Conservation (phyloP, 2,888 invertebrate genomes). For the Campaea margaritaria region DNA sequence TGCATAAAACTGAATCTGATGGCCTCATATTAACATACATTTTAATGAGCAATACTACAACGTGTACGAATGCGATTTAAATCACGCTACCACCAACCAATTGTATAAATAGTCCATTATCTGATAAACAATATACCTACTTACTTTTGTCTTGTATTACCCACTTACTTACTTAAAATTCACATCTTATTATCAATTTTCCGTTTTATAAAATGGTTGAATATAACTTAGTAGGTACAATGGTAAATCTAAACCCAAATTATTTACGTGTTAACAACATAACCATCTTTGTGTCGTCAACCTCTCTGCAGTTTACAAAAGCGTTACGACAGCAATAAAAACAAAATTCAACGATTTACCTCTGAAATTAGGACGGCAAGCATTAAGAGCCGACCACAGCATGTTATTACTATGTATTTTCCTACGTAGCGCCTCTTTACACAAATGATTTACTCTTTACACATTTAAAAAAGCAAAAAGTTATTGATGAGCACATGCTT, state of each 20-base stretch:
- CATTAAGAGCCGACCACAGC: slow-evolving; percentile 17
- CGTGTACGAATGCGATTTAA: too few relatives aligned
- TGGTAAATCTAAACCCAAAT: slow-evolving; percentile 11
- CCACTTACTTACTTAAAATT: too few relatives aligned
- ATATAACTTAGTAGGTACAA: too few relatives aligned
- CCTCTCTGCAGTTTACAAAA: slow-evolving; percentile 10
- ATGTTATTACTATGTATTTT: slow-evolving; percentile 27
- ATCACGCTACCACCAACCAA: too few relatives aligned
- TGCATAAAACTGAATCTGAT: background rate
- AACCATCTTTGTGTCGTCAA: slow-evolving; percentile 28
- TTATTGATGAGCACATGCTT: slow-evolving; percentile 51
- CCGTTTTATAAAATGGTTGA: too few relatives aligned
- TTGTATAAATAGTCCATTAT: too few relatives aligned
- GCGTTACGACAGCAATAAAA: slow-evolving; percentile 26
- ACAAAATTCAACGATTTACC: slow-evolving; percentile 22
- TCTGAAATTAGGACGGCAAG: slow-evolving; percentile 30
- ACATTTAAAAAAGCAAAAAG: slow-evolving; percentile 34
- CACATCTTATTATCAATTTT: too few relatives aligned
- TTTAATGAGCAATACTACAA: background rate
- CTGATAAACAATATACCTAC: too few relatives aligned
- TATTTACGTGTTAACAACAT: slow-evolving; percentile 21
- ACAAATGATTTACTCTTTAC: slow-evolving; percentile 32
- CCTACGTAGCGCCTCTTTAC: slow-evolving; percentile 17
- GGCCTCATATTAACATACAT: background rate
- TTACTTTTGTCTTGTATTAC: too few relatives aligned